Conservation (phyloP, 2,797 vertebrate species). For the Odontamblyopus lacepedii region DNA sequence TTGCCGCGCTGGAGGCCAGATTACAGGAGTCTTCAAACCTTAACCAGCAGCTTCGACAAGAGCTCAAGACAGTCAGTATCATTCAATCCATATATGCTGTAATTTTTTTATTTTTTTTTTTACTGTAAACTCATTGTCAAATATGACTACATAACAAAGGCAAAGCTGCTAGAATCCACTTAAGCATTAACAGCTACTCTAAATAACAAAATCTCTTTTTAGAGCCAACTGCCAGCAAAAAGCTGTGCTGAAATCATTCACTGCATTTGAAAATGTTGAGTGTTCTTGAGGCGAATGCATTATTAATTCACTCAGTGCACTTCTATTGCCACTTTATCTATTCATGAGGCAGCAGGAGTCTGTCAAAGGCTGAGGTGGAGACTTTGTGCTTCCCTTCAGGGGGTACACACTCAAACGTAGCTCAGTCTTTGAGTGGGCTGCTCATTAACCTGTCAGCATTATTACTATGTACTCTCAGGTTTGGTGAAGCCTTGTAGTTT, state of each 20-base stretch:
- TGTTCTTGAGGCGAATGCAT: constrained; percentile 36
- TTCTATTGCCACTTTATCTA: constrained; percentile 48
- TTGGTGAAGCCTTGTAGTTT: not conserved
- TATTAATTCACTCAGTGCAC: constrained; percentile 50
- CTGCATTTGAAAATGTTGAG: constrained; percentile 28
- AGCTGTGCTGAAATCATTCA: constrained; percentile 11
- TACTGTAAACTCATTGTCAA: not conserved
- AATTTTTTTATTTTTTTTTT: too few relatives aligned
- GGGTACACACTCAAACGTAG: constrained; percentile 16
- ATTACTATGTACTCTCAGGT: not conserved
- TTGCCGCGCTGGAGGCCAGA: constrained; percentile 94
- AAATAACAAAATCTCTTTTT: constrained; percentile 8
- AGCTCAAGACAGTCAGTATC: constrained; percentile 91
- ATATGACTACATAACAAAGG: not conserved
- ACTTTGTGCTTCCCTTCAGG: constrained; percentile 32
- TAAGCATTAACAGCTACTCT: not conserved
- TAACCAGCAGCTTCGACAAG: constrained; percentile 96
- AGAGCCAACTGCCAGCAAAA: constrained; percentile 18
- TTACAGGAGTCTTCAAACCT: constrained; percentile 97
- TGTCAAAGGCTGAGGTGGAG: constrained; percentile 18
- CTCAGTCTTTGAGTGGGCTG: constrained; percentile 2
- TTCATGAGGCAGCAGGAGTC: constrained; percentile 54
- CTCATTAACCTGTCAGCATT: constrained; percentile 13
- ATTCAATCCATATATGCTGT: not conserved
- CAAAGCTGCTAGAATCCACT: not conserved